phyloP scores from a whole-genome alignment of 2,113 vertebrate species.

The zebrafish (Danio rerio) region GRCz12tu NC_133189.1:8212001-8212500 shows the following conservation, averaged over 20 bases:
- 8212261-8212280: not conserved
- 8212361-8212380: constrained; percentile 14
- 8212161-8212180: not conserved
- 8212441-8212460: constrained; percentile 46
- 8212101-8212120: too few relatives aligned
- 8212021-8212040: too few relatives aligned
- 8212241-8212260: not conserved
- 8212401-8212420: not conserved
- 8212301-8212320: constrained; percentile 5
- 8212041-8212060: too few relatives aligned
- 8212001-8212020: too few relatives aligned
- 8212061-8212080: too few relatives aligned
- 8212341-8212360: constrained; percentile 12
- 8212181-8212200: not conserved
- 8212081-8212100: too few relatives aligned
- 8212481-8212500: constrained; percentile 77
- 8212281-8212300: not conserved
- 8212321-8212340: not conserved
- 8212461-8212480: constrained; percentile 46
- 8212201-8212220: not conserved
- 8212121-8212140: too few relatives aligned
- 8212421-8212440: constrained; percentile 13
- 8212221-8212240: constrained; percentile 20
- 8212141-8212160: not conserved
- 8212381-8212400: not conserved